A percentile compares a stretch with the other conserved stretches of the same genome.
Conservation (phyloP, 1,140 invertebrate genomes). For the Dendroctonus valens region DNA sequence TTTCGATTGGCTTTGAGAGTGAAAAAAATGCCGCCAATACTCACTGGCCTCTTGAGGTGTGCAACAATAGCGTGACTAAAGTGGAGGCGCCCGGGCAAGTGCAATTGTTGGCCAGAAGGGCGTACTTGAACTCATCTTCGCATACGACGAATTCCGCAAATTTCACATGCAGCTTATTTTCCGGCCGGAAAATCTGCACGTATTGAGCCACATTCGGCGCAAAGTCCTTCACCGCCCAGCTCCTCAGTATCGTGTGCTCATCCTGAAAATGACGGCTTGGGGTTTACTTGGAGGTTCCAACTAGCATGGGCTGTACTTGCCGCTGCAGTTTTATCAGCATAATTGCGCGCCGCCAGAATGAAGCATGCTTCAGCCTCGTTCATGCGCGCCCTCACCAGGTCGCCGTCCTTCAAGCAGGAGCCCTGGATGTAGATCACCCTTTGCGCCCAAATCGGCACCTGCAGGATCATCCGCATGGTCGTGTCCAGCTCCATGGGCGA, state of each 20-base stretch:
- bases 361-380: constrained; percentile 97
- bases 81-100: constrained; percentile 96
- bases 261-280: constrained; percentile 5
- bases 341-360: constrained; percentile 90
- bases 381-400: constrained; percentile 90
- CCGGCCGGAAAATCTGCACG: constrained; percentile 96
- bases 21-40: constrained; percentile 49
- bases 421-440: constrained; percentile 97
- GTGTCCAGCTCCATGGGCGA: constrained; percentile 97
- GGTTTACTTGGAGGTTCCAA: not conserved
- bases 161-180: constrained; percentile 98
- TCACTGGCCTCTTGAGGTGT: constrained; percentile 95
- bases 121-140: constrained; percentile 97
- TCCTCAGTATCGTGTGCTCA: constrained; percentile 81
- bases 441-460: constrained; percentile 93
- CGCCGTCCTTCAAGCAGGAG: constrained; percentile 84
- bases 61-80: constrained; percentile 89
- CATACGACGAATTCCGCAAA: constrained; percentile 98
- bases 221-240: constrained; percentile 98
- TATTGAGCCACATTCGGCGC: constrained; percentile 95
- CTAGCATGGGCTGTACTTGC: constrained; percentile 53
- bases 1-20: not conserved
- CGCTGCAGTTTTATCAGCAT: constrained; percentile 94
- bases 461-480: constrained; percentile 91
- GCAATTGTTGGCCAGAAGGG: constrained; percentile 95